phyloP scores from a whole-genome alignment of 2,888 invertebrate species.

The Thera obeliscata region DNA sequence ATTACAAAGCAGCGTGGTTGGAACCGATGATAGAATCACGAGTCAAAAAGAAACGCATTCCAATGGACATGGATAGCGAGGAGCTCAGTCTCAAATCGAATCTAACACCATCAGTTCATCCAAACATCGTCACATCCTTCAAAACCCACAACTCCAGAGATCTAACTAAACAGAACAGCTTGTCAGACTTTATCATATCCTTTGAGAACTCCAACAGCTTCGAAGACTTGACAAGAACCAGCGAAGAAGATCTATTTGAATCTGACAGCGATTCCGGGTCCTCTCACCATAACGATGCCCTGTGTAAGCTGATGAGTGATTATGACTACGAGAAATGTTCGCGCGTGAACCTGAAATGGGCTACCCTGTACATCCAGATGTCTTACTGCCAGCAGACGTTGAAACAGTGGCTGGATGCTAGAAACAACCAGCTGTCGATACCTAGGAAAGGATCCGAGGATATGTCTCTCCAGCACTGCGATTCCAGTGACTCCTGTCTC shows the following conservation, averaged over 20 bases:
- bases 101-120: slow-evolving; percentile 64
- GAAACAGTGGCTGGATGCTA: slow-evolving; percentile 89
- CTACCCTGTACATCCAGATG: slow-evolving; percentile 93
- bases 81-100: slow-evolving; percentile 62
- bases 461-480: slow-evolving; percentile 63
- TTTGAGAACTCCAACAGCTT: slow-evolving; percentile 71
- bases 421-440: slow-evolving; percentile 75
- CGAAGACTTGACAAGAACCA: slow-evolving; percentile 50
- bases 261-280: slow-evolving; percentile 65
- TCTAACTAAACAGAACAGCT: slow-evolving; percentile 62
- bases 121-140: slow-evolving; percentile 74
- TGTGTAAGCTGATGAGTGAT: slow-evolving; percentile 63
- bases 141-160: slow-evolving; percentile 80
- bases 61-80: slow-evolving; percentile 72
- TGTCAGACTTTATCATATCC: slow-evolving; percentile 74
- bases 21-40: slow-evolving; percentile 86
- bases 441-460: slow-evolving; percentile 70
- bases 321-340: slow-evolving; percentile 73
- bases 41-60: slow-evolving; percentile 65
- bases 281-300: slow-evolving; percentile 56
- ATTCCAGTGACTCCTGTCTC: slow-evolving; percentile 63
- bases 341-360: slow-evolving; percentile 84
- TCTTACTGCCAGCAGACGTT: slow-evolving; percentile 90
- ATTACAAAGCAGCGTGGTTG: slow-evolving; percentile 93
- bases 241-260: slow-evolving; percentile 58